Evolutionary conservation across 2,113 vertebrate genomes (phyloP).

Genomic region (Oxygymnocypris stewartii): DNA sequence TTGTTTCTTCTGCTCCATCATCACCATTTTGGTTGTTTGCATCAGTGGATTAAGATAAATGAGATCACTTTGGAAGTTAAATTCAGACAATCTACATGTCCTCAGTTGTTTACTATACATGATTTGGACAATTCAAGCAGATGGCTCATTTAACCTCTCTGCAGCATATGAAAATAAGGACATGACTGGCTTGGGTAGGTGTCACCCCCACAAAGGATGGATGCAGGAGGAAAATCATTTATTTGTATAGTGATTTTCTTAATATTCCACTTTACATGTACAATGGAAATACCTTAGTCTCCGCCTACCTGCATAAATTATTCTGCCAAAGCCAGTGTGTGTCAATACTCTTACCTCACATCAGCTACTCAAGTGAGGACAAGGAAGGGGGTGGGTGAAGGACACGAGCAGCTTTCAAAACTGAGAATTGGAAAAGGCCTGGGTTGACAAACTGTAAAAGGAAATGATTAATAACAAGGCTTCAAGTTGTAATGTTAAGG

Average conservation of each 20-base stretch:
- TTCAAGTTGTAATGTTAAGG: not conserved
- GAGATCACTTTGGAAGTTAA: slow-evolving; percentile 34
- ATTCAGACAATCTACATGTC: slow-evolving; percentile 9
- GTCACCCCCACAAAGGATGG: slow-evolving; percentile 26
- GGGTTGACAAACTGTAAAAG: not conserved
- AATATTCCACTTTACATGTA: slow-evolving; percentile 23
- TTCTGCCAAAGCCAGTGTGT: not conserved
- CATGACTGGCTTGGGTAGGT: slow-evolving; percentile 12
- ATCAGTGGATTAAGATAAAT: slow-evolving; percentile 16
- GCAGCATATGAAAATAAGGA: slow-evolving; percentile 36
- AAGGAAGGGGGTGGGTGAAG: slow-evolving; percentile 1
- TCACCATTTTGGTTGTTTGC: not conserved
- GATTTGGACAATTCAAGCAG: slow-evolving; percentile 20
- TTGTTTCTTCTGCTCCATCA: slow-evolving; percentile 1
- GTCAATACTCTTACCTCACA: not conserved
- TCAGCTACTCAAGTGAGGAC: not conserved
- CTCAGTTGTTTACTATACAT: slow-evolving; percentile 16
- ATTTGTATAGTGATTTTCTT: slow-evolving; percentile 39
- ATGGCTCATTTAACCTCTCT: slow-evolving; percentile 35
- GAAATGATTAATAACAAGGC: not conserved
- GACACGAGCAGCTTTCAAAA: not conserved
- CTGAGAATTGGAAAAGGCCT: not conserved
- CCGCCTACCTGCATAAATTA: not conserved
- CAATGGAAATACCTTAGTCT: slow-evolving; percentile 1
- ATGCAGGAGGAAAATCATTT: slow-evolving; percentile 6